Conservation (phyloP, 1,140 invertebrate species). For the Dreissena polymorpha region DNA sequence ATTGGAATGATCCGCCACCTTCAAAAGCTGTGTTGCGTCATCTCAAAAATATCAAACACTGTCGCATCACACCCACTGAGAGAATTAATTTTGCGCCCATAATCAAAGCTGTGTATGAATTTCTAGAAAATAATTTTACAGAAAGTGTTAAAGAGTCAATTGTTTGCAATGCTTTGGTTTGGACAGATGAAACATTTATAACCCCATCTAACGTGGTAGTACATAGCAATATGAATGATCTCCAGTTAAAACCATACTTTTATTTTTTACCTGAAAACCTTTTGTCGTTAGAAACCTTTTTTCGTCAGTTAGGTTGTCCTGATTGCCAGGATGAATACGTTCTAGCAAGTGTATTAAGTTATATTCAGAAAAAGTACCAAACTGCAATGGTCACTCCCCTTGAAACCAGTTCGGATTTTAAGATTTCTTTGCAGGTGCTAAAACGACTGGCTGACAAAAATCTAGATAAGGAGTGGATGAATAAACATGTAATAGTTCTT, state of each 20-base stretch:
- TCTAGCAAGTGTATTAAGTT: neutral
- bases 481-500: constrained; percentile 15
- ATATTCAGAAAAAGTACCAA: neutral
- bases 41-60: no score
- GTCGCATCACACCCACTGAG: no score
- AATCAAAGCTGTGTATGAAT: no score
- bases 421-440: no score
- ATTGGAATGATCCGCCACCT: no score
- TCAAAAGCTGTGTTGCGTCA: no score
- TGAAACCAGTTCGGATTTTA: no score
- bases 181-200: neutral
- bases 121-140: no score
- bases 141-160: neutral
- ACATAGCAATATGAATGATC: neutral
- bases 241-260: neutral
- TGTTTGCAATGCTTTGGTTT: neutral
- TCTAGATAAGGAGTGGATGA: neutral
- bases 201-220: neutral
- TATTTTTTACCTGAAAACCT: neutral
- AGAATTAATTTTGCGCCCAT: no score
- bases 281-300: neutral
- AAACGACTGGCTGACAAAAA: neutral
- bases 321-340: neutral
- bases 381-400: neutral
- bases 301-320: neutral